Percentiles rank a stretch among this genome's conserved stretches.
Evolutionary conservation across 2,113 vertebrate species (phyloP).

Genomic region (Calidris pygmaea): DNA sequence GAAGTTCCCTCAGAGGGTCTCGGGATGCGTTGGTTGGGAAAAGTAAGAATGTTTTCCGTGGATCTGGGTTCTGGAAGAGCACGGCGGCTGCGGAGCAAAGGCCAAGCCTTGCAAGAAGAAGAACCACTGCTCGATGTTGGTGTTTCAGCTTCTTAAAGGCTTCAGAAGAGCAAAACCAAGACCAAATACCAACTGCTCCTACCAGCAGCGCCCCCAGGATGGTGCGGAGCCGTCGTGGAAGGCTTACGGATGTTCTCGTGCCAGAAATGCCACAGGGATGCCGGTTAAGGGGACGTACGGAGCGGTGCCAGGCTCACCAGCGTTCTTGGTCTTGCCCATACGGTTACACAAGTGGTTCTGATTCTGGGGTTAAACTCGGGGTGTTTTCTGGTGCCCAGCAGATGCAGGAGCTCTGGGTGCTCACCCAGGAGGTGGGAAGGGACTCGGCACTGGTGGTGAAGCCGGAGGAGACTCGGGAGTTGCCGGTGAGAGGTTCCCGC

Average conservation of each 20-base stretch:
- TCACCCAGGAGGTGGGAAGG: neutral
- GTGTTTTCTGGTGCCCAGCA: neutral
- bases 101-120: neutral
- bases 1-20: neutral
- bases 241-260: rapidly evolving
- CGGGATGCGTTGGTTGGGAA: rapidly evolving
- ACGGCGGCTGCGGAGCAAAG: neutral
- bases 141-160: neutral
- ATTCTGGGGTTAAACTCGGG: neutral
- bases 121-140: rapidly evolving
- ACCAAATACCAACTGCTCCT: too few relatives aligned
- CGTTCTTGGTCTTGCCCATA: too few relatives aligned
- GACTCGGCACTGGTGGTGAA: neutral
- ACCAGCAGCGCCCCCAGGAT: neutral
- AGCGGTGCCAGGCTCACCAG: too few relatives aligned
- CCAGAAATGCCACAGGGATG: rapidly evolving
- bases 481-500: neutral
- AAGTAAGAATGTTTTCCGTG: rapidly evolving
- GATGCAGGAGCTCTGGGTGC: neutral
- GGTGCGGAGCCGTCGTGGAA: rapidly evolving
- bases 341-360: too few relatives aligned
- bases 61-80: neutral
- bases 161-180: neutral
- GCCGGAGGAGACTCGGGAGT: neutral
- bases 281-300: too few relatives aligned